Percentiles rank a stretch among this genome's conserved stretches.
These are phyloP conservation scores for Spea hammondii DNA, from an alignment of 2,797 vertebrate genomes.

Conservation along the genomic window DNA sequence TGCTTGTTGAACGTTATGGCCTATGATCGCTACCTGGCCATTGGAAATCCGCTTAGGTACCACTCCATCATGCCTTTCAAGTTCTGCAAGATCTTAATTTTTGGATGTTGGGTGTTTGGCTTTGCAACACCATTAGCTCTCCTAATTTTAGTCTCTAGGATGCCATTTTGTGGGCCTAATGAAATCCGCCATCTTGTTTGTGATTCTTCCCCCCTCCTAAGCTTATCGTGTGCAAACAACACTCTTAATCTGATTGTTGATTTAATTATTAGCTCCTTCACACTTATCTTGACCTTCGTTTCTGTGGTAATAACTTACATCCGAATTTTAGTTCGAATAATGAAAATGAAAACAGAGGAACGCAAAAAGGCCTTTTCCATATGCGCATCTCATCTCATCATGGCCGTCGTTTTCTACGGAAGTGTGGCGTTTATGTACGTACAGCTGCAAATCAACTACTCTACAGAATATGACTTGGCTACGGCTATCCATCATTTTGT, in stretches of 20 bases:
- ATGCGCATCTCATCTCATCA: slow-evolving; percentile 55
- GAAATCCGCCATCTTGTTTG: slow-evolving; percentile 56
- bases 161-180: slow-evolving; percentile 49
- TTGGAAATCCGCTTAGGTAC: slow-evolving; percentile 45
- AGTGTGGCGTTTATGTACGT: slow-evolving; percentile 57
- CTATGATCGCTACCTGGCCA: slow-evolving; percentile 42
- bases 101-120: slow-evolving; percentile 46
- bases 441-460: slow-evolving; percentile 43
- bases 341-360: slow-evolving; percentile 53
- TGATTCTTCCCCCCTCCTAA: slow-evolving; percentile 52
- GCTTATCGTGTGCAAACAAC: slow-evolving; percentile 47
- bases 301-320: slow-evolving; percentile 52
- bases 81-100: slow-evolving; percentile 43
- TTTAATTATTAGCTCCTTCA: slow-evolving; percentile 26
- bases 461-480: slow-evolving; percentile 36
- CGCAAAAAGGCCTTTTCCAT: slow-evolving; percentile 56
- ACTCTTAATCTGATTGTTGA: slow-evolving; percentile 43
- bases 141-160: slow-evolving; percentile 7
- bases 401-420: slow-evolving; percentile 56
- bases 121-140: slow-evolving; percentile 42
- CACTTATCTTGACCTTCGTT: slow-evolving; percentile 44
- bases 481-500: slow-evolving; percentile 52
- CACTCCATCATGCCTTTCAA: slow-evolving; percentile 50
- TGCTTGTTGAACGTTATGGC: slow-evolving; percentile 55
- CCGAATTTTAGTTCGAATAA: slow-evolving; percentile 52